Conservation (phyloP, 2,797 vertebrate genomes). For the Hemibagrus guttatus region DNA sequence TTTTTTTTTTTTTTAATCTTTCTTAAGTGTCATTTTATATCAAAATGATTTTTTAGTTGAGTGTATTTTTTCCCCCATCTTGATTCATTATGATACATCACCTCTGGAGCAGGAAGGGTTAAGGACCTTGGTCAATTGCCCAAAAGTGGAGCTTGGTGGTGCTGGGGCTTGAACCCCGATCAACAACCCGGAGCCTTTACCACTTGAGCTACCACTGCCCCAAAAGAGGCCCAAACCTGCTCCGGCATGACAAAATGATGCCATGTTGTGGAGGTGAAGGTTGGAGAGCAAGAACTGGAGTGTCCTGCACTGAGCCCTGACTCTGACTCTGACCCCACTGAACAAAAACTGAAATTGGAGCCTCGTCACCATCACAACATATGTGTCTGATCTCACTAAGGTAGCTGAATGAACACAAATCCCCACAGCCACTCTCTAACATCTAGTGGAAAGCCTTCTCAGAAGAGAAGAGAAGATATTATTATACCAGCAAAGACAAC, state of each 20-base stretch:
- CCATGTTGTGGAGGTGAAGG: not conserved
- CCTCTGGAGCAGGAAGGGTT: too few relatives aligned
- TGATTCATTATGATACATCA: too few relatives aligned
- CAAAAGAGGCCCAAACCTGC: not conserved
- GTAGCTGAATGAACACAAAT: not conserved
- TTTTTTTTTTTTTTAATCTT: too few relatives aligned
- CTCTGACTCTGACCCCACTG: not conserved
- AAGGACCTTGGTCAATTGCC: too few relatives aligned
- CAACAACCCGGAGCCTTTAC: too few relatives aligned
- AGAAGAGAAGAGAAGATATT: not conserved
- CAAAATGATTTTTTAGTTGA: too few relatives aligned
- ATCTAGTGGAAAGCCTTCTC: not conserved
- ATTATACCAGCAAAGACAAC: not conserved
- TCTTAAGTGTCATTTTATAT: too few relatives aligned
- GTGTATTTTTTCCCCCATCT: too few relatives aligned
- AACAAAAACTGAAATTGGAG: not conserved
- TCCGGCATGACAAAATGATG: not conserved
- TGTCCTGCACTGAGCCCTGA: not conserved
- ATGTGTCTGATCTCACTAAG: not conserved
- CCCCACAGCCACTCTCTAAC: not conserved
- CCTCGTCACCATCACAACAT: too few relatives aligned
- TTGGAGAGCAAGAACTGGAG: not conserved
- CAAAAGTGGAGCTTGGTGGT: too few relatives aligned
- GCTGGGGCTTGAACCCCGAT: too few relatives aligned
- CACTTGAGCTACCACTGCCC: too few relatives aligned